These are phyloP conservation scores for Tenodera sinensis DNA, from an alignment of 2,888 invertebrate species.

Conservation along the genomic window DNA sequence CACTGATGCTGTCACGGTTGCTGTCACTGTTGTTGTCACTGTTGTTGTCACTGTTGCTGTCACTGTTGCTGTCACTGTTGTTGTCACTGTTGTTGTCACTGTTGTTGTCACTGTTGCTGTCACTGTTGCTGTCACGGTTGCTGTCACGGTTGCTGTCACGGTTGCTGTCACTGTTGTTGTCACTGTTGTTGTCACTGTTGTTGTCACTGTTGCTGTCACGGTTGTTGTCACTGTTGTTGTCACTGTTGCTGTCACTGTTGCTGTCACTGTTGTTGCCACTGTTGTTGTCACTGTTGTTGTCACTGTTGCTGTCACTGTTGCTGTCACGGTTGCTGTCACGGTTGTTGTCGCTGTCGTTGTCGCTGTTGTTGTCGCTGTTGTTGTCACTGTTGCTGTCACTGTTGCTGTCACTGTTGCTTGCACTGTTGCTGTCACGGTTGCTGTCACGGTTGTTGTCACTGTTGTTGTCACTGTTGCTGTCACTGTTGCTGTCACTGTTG, in stretches of 20 bases:
- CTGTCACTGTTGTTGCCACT: background rate
- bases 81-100: background rate
- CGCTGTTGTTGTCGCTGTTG: background rate
- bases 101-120: background rate
- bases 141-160: background rate
- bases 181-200: conserved; percentile 7
- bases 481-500: background rate
- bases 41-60: background rate
- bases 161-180: background rate
- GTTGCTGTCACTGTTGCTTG: conserved; percentile 3
- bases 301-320: background rate
- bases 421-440: too few species aligned
- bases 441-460: too few species aligned
- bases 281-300: background rate
- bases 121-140: too few species aligned
- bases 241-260: background rate
- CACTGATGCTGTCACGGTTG: too few species aligned
- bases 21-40: conserved; percentile 7
- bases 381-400: conserved; percentile 4
- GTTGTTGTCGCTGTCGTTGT: too few species aligned
- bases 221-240: background rate
- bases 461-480: background rate
- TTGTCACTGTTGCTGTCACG: too few species aligned
- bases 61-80: background rate
- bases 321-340: background rate